These are phyloP conservation scores for Philotrypesis tridentata DNA, from an alignment of 1,140 invertebrate genomes.

Conservation along the genomic window DNA sequence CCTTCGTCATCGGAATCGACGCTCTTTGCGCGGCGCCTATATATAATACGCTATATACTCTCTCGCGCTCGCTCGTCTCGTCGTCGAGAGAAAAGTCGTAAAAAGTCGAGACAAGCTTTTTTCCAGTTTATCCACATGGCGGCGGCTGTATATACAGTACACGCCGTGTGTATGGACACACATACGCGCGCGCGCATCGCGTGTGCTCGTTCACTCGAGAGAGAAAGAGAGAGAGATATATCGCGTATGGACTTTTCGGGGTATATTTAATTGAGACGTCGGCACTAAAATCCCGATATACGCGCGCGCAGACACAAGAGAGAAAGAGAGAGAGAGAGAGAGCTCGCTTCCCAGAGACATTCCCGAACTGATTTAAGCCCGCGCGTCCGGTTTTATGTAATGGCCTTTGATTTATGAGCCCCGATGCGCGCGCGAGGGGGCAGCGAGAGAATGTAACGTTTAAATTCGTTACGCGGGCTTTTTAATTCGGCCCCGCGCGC, in stretches of 20 bases:
- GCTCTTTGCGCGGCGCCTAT: too few species aligned
- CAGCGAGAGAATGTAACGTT: constrained; percentile 39
- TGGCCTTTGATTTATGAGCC: constrained; percentile 60
- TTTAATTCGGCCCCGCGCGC: constrained; percentile 5
- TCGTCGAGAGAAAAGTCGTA: neutral
- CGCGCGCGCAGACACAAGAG: constrained; percentile 13
- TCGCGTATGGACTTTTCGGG: constrained; percentile 47
- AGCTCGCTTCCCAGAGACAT: constrained; percentile 22
- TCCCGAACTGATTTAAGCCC: constrained; percentile 50
- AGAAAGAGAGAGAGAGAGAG: too few species aligned
- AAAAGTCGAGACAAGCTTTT: neutral
- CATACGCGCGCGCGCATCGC: neutral
- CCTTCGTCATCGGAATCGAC: neutral
- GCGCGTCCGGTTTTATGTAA: constrained; percentile 56
- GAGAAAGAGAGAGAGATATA: constrained; percentile 20
- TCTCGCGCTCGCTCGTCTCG: neutral
- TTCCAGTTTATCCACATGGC: too few species aligned
- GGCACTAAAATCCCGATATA: constrained; percentile 46
- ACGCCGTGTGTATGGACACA: neutral
- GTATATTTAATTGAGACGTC: constrained; percentile 65
- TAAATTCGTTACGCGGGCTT: constrained; percentile 61
- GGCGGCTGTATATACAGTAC: too few species aligned
- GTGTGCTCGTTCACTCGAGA: too few species aligned
- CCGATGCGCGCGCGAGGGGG: constrained; percentile 34
- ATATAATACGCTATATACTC: neutral